A percentile compares a stretch with the other conserved stretches of the same genome.
Conservation (phyloP, 2,113 vertebrate genomes). For the Diadophis punctatus region DNA sequence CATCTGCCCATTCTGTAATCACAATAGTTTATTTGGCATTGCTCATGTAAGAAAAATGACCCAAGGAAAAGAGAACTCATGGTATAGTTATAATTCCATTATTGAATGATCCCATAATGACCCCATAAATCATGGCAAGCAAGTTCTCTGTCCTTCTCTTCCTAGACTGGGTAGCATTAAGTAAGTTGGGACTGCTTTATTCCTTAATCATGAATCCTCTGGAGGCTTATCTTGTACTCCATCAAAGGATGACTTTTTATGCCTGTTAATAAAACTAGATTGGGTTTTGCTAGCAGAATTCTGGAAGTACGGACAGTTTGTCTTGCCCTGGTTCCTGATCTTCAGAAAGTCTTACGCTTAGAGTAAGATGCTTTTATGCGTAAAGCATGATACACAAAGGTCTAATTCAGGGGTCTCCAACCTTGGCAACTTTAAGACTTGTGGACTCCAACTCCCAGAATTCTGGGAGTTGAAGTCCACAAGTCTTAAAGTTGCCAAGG, state of each 20-base stretch:
- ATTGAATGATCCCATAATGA: background rate
- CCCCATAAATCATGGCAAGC: background rate
- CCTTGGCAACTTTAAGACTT: too few relatives aligned
- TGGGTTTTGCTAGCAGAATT: background rate
- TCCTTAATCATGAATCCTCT: background rate
- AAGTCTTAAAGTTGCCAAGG: too few relatives aligned
- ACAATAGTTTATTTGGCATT: background rate
- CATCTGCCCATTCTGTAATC: background rate
- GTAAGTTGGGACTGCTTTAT: background rate
- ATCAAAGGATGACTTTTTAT: background rate
- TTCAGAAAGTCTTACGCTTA: background rate
- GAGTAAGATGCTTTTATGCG: background rate
- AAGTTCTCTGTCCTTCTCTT: background rate
- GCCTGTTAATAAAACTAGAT: background rate
- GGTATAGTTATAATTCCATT: background rate
- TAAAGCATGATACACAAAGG: background rate
- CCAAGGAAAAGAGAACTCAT: background rate
- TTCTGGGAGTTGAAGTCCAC: too few relatives aligned
- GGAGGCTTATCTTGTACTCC: background rate
- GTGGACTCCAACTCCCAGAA: too few relatives aligned
- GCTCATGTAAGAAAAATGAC: background rate
- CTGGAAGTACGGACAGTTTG: background rate
- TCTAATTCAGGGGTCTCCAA: background rate
- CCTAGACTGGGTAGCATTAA: background rate
- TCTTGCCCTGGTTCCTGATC: background rate